Evolutionary conservation across 2,797 vertebrate genomes (phyloP).

Genomic region (Cirrhinus mrigala): DNA sequence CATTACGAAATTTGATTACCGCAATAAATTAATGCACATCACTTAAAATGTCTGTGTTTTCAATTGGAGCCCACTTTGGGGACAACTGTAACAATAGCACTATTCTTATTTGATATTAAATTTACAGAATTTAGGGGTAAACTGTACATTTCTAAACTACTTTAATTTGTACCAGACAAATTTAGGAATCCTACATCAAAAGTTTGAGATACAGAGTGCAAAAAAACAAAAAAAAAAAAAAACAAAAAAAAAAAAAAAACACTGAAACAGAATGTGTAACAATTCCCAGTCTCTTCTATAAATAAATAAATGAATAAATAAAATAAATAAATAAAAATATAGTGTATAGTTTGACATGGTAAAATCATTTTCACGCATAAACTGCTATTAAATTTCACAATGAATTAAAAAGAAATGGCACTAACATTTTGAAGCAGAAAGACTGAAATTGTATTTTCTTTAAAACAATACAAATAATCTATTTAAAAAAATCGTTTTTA

Average conservation of each 20-base stretch:
- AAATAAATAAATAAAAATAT: too few species aligned
- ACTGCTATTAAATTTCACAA: neutral
- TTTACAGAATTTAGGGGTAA: neutral
- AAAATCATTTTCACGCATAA: neutral
- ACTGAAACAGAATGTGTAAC: neutral
- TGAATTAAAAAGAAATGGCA: neutral
- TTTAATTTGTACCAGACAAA: constrained; percentile 6
- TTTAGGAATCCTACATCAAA: neutral
- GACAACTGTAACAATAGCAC: neutral
- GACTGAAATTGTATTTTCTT: too few species aligned
- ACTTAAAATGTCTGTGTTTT: neutral
- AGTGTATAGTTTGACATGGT: too few species aligned
- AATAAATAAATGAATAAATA: neutral
- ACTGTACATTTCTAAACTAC: neutral
- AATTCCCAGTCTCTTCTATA: neutral
- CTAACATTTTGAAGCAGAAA: too few species aligned
- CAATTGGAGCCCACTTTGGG: neutral
- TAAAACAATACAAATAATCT: too few species aligned
- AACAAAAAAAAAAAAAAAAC: neutral
- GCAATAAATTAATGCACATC: neutral
- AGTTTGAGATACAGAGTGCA: neutral
- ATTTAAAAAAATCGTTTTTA: too few species aligned
- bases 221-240: neutral
- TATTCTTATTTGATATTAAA: neutral
- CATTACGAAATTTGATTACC: neutral